Conservation (phyloP, 2,797 vertebrate species). For the Sebastes taczanowskii region DNA sequence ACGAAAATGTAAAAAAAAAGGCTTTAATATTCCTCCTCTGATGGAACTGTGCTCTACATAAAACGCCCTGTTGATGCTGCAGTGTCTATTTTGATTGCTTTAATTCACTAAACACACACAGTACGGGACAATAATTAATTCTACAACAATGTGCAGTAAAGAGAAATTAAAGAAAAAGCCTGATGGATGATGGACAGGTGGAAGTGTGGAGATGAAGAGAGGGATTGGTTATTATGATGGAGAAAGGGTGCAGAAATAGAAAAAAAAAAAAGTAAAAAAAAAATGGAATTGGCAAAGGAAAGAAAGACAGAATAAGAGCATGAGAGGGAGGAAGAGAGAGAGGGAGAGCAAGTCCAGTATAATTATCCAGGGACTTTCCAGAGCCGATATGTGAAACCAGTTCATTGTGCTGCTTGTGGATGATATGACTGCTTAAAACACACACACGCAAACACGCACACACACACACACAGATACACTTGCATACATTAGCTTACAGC, state of each 20-base stretch:
- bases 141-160: background rate
- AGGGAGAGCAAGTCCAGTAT: constrained; percentile 62
- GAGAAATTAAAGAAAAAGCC: background rate
- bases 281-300: background rate
- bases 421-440: constrained; percentile 65
- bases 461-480: constrained; percentile 2
- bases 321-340: constrained; percentile 20
- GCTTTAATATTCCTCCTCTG: constrained; percentile 30
- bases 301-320: constrained; percentile 4
- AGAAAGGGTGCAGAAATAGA: background rate
- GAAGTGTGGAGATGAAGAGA: background rate
- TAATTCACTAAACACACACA: background rate
- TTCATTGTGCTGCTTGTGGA: constrained; percentile 73
- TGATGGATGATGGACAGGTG: background rate
- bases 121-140: background rate
- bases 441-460: background rate
- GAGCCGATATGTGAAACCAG: constrained; percentile 80
- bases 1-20: constrained; percentile 18
- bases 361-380: constrained; percentile 86
- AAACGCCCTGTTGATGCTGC: background rate
- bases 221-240: background rate
- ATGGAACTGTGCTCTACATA: background rate
- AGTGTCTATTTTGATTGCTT: background rate
- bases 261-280: background rate
- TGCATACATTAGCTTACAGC: constrained; percentile 12